These are phyloP conservation scores for Nettapus auritus DNA, from an alignment of 2,113 vertebrate genomes.

Conservation along the genomic window DNA sequence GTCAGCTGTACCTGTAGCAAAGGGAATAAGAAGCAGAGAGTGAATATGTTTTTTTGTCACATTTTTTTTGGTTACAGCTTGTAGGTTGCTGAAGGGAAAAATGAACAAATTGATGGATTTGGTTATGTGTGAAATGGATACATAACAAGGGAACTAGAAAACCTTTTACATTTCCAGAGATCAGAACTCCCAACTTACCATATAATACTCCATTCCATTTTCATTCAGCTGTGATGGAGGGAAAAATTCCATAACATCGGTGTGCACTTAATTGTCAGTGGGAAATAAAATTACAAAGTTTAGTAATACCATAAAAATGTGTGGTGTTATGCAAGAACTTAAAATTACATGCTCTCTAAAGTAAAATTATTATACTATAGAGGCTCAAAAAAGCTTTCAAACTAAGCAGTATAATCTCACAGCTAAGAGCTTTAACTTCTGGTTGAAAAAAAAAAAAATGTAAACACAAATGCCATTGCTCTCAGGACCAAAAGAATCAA, in stretches of 20 bases:
- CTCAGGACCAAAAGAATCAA: slow-evolving; percentile 39
- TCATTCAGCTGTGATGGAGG: slow-evolving; percentile 68
- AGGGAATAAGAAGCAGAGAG: neutral
- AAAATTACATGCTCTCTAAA: slow-evolving; percentile 77
- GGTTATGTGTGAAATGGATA: slow-evolving; percentile 75
- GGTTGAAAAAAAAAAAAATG: slow-evolving; percentile 43
- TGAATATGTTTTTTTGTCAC: slow-evolving; percentile 52
- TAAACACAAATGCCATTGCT: slow-evolving; percentile 58
- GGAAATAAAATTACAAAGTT: slow-evolving; percentile 81
- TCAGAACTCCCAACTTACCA: slow-evolving; percentile 58
- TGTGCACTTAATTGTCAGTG: slow-evolving; percentile 78
- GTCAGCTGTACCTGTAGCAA: slow-evolving; percentile 47
- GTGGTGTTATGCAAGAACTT: slow-evolving; percentile 76
- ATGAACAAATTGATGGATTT: slow-evolving; percentile 68
- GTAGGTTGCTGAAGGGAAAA: slow-evolving; percentile 70
- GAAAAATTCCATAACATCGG: slow-evolving; percentile 72
- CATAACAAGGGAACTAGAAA: slow-evolving; percentile 70
- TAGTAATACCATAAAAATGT: slow-evolving; percentile 79
- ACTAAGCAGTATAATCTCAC: slow-evolving; percentile 74
- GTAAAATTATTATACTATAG: slow-evolving; percentile 76
- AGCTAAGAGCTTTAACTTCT: slow-evolving; percentile 71
- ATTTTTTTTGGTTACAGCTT: slow-evolving; percentile 58
- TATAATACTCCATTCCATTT: slow-evolving; percentile 66
- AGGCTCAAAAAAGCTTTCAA: slow-evolving; percentile 72
- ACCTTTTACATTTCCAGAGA: slow-evolving; percentile 70